Evolutionary conservation across 2,888 invertebrate species (phyloP).

Genomic region (Epinotia brunnichana): DNA sequence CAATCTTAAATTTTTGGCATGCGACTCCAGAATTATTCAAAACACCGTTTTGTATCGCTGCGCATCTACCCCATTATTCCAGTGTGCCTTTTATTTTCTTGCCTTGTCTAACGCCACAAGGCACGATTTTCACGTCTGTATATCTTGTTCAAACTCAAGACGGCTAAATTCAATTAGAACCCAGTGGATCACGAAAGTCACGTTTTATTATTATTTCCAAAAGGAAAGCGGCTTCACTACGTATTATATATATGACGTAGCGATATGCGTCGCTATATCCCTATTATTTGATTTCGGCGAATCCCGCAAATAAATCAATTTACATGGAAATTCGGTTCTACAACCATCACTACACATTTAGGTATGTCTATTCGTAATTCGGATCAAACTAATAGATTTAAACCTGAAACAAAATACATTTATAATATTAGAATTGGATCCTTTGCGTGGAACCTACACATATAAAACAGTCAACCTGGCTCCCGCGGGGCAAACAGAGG

Average conservation of each 20-base stretch:
- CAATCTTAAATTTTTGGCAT: slow-evolving; percentile 71
- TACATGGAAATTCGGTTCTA: slow-evolving; percentile 6
- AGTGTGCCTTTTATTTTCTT: slow-evolving; percentile 54
- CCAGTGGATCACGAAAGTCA: background rate
- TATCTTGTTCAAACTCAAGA: slow-evolving; percentile 2
- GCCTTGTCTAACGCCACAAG: slow-evolving; percentile 8
- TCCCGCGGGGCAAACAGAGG: slow-evolving; percentile 51
- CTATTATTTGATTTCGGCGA: slow-evolving; percentile 10
- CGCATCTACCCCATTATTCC: slow-evolving; percentile 47
- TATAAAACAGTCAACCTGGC: slow-evolving; percentile 36
- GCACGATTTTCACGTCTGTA: slow-evolving; percentile 2
- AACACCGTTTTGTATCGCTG: slow-evolving; percentile 59
- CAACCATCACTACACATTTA: background rate
- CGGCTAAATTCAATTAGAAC: slow-evolving; percentile 3
- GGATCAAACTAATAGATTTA: background rate
- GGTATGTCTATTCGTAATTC: background rate
- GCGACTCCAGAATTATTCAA: slow-evolving; percentile 64
- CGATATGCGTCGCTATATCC: too few relatives aligned
- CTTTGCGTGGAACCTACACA: slow-evolving; percentile 17
- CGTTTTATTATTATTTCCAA: background rate
- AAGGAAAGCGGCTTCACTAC: background rate
- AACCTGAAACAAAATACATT: slow-evolving; percentile 17
- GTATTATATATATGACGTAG: too few relatives aligned
- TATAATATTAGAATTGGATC: slow-evolving; percentile 29
- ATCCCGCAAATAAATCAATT: slow-evolving; percentile 9